Base-by-base conservation (phyloP, 2,113 vertebrate species). In the Eudorcas thomsonii region DNA sequence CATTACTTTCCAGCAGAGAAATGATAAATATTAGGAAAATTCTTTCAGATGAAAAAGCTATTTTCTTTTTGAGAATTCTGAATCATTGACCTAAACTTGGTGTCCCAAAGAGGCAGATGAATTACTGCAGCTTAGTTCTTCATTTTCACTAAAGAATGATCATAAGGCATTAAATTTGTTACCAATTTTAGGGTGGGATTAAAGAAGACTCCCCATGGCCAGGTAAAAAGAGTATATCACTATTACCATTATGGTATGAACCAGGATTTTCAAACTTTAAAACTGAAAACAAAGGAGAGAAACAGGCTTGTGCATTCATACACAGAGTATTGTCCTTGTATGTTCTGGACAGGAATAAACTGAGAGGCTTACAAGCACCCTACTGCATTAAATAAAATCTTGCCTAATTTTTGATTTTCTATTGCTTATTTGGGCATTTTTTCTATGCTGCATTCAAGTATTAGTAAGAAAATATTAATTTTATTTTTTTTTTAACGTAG, bases 61-160 rank as follows among this genome's bases (percentile, higher is more conserved):
- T 74, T 94, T 97, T 43, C 43, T 94, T 80, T 91, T 88, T 26
- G 60, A 93, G 50, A 96, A 88, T 43, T 17, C 33, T 57, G 33
- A 83, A 77, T 90, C 45, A 83, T 7, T 54, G 19, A 95, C 57
- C 39, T 88, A 84, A 89, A 93, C 36, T 39, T 93, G 28, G 55
- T 60, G 6, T n/a, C 30, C 77, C 6, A 93, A 91, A 71, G 54
- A 86, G 33, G 33, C 36, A n/a, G 88, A 60, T 91, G 88, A 88
- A 94, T 91, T 33, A 52, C 7, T 88, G 8, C 30, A 80, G 17
- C 26, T 91, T 45, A 54, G n/a, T 78, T 90, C 54, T 85, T 81
- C 4, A 11, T 45, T 54, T 85, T 59, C 14, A 85, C n/a, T 54
- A 55, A 83, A 91, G n/a, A 36, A 81, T 43, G 54, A 89, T 92